These are phyloP conservation scores for Adelphocoris suturalis DNA, from an alignment of 2,888 invertebrate species.

Conservation along the genomic window DNA sequence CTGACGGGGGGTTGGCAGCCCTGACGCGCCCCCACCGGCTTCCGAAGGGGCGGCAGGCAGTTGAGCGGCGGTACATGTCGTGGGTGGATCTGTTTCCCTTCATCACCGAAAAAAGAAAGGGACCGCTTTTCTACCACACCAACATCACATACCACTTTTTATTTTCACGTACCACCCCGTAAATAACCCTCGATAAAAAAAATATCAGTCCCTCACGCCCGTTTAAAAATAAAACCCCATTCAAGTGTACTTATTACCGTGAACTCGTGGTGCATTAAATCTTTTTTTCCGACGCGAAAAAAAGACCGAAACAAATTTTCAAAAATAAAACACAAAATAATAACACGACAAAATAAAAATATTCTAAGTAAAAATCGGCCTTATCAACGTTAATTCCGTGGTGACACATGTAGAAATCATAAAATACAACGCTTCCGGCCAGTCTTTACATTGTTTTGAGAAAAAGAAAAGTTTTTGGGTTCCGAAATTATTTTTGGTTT, in stretches of 20 bases:
- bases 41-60: conserved; percentile 43
- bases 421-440: conserved; percentile 33
- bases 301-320: neutral
- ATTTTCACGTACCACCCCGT: conserved; percentile 39
- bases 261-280: conserved; percentile 61
- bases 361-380: conserved; percentile 51
- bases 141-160: conserved; percentile 37
- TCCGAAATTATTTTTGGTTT: conserved; percentile 31
- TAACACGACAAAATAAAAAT: conserved; percentile 29
- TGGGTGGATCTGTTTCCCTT: conserved; percentile 69
- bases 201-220: neutral
- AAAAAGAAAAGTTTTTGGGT: conserved; percentile 5
- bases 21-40: conserved; percentile 42
- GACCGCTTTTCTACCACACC: conserved; percentile 67
- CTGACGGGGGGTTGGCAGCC: conserved; percentile 50
- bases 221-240: conserved; percentile 35
- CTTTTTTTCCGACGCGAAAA: conserved; percentile 48
- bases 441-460: neutral
- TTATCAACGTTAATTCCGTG: conserved; percentile 41
- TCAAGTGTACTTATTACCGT: conserved; percentile 66
- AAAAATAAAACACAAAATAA: conserved; percentile 41
- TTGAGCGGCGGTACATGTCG: conserved; percentile 70
- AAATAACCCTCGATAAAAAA: neutral
- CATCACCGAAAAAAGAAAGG: conserved; percentile 50
- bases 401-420: conserved; percentile 16